These are phyloP conservation scores for Samia ricini DNA, from an alignment of 1,140 invertebrate genomes.

Conservation along the genomic window DNA sequence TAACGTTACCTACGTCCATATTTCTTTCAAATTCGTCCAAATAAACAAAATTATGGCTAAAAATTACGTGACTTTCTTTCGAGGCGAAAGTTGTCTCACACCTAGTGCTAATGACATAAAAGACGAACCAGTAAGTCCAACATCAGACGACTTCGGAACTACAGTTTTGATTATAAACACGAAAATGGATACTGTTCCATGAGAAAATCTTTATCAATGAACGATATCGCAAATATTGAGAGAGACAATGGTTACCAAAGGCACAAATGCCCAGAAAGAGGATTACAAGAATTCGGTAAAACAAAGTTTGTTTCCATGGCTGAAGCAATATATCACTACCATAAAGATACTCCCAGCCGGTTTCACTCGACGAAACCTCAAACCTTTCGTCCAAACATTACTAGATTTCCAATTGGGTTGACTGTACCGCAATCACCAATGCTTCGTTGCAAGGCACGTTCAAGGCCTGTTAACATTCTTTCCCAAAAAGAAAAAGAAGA, in stretches of 20 bases:
- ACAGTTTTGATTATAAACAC: constrained; percentile 37
- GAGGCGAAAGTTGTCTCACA: constrained; percentile 54
- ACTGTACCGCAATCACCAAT: constrained; percentile 63
- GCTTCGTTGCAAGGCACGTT: constrained; percentile 55
- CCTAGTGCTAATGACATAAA: constrained; percentile 48
- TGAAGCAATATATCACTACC: constrained; percentile 66
- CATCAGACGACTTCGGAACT: constrained; percentile 53
- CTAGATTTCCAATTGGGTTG: constrained; percentile 29
- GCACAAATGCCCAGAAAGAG: constrained; percentile 31
- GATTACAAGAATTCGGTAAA: constrained; percentile 45
- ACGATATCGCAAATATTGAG: constrained; percentile 47
- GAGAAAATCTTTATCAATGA: constrained; percentile 67
- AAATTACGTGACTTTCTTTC: constrained; percentile 57
- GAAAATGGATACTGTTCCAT: constrained; percentile 39
- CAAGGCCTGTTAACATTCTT: constrained; percentile 47
- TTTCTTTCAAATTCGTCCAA: neutral
- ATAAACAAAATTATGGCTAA: constrained; percentile 41
- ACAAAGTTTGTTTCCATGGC: constrained; percentile 70
- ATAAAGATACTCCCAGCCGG: constrained; percentile 62
- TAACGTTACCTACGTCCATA: neutral
- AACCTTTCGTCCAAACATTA: constrained; percentile 35
- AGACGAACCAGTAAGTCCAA: constrained; percentile 55
- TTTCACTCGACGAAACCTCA: constrained; percentile 51
- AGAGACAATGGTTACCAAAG: constrained; percentile 36
- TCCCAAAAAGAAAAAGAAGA: constrained; percentile 67